Base-by-base conservation (phyloP, 2,888 invertebrate species). In the Scrobipalpa costella region DNA sequence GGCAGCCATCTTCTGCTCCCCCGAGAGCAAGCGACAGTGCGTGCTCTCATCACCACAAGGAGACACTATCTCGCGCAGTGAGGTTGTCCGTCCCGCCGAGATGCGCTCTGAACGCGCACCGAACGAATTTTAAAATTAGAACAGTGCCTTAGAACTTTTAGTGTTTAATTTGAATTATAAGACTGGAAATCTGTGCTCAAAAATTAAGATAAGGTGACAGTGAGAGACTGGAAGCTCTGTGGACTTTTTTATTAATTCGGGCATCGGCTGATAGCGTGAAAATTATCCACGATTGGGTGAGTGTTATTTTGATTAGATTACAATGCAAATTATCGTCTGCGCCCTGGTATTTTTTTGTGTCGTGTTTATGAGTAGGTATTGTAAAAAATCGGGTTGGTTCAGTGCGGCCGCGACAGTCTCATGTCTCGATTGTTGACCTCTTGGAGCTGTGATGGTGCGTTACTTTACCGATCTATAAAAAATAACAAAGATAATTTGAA, bases 11-110 rank as follows among this genome's bases (percentile, higher is more conserved):
- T 90, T 85, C 80, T 90, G 90, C 90, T 90, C 90, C 90, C 90
- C 85, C 90, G 90, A 90, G 90, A 90, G 90, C 87, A 90, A 89
- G 87, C 90, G 90, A 90, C 90, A 91, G 87, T 89, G 90, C 89
- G 90, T 90, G 82, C 87, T 90, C 90, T 90, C 90, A 88, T 88
- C 90, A 88, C 83, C 85, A 86, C 81, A 86, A 81, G 81, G 89
- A 90, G 90, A 90, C 90, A 84, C 88, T 86, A 90, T 91, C 90
- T 90, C 88, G 85, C 69, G 76, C 84, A 73, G 90, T 74, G 90
- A 88, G 90, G 90, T 90, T 86, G 90, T 90, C 89, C 83, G 75
- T 82, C 80, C 70, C 80, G 82, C 80, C 80, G 82, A 86, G 79
- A 79, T 79, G 78, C 75, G 71, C 67, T 67, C 65, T 70, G 68